Base-by-base conservation (phyloP, 1,140 invertebrate species). In the Frieseomelitta varia region DNA sequence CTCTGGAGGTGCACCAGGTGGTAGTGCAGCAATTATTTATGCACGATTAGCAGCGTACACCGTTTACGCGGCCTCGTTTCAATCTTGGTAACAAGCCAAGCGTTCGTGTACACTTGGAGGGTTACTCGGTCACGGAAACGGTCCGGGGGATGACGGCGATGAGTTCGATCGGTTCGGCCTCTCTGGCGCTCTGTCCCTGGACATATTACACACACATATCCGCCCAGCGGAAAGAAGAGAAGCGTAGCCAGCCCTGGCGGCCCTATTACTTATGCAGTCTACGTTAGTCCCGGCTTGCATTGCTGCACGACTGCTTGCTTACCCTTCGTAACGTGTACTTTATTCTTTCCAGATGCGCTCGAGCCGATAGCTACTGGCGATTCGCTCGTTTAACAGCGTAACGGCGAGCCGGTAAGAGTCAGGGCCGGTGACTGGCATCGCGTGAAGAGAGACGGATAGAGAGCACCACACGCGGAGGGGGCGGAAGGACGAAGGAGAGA, bases 381-480 rank as follows among this genome's bases (percentile, higher is more conserved):
- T 92, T 87, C 92, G 92, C 92, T 93, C 91, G 92, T 93, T 93
- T 93, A 93, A 93, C 92, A 93, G 89, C 84, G 90, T 92, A 93
- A 92, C 92, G 90, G 91, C 85, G 81, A 90, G 82, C 58, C 79
- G 63, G 85, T 65, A 84, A 34, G 76, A 88, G 78, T 75, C 67
- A 77, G 87, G 79, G 83, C 71, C 79, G 79, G 83, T 88, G 83
- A 88, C 72, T 69, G 79, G 61, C 72, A 51, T n/a, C 68, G 72
- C 8, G 63, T 27, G 27, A 30, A 65, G 39, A 82, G 74, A 74
- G 30, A 73, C n/a, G 14, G 53, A 34, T 39, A 27, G 30, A 61
- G 51, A 67, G 21, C 39, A 69, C 10, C 27, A 10, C 39, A 47
- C 39, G 39, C 39, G 39, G 10, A 47, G 39, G 10, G 30, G 8